Evolutionary conservation across 1,140 invertebrate species (phyloP), one percentile per base, ranked within the genome.

Genomic region (Drosophila sproati): DNA sequence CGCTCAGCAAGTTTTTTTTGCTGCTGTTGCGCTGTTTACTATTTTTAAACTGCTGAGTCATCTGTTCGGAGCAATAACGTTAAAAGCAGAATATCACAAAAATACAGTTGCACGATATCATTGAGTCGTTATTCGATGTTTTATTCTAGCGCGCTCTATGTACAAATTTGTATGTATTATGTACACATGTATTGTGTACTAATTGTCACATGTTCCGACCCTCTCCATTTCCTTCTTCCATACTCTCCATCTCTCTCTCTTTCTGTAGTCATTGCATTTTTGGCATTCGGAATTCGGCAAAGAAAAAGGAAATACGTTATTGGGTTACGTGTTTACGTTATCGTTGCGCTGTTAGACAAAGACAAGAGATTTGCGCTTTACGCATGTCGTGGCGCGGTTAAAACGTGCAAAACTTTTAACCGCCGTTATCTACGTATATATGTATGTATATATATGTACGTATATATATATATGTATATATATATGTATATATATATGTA

Each of bases 31-130:
- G 82, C 90, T 91, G 90, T 91, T 91, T 91, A 91, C 91, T 91
- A 91, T 91, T 91, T 91, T 86, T 91, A 91, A 91, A 91, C 75
- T 91, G 91, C 91, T 91, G 91, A 91, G 91, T 91, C 91, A 91
- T 82, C 70, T 77, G 63, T 89, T 79, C 79, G 81, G 81, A 88
- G 88, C 85, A 88, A 83, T 78, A 87, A 88, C 71, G 85, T 85
- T 83, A 83, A 76, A 20, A 77, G 81, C 73, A 57, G 54, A 78
- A 69, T 60, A 64, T 52, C 34, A 74, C 54, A 66, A 64, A 78
- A 77, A 76, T 69, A 78, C 72, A 43, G 48, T 70, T 72, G 50
- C 20, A 78, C 45, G 62, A 70, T 72, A 72, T 76, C 63, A 52
- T 55, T 60, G 68, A 60, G 37, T 76, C 45, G 60, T 73, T 77